Evolutionary conservation across 2,113 vertebrate genomes (phyloP), one percentile per base, ranked within the genome.

Genomic region (Pogona vitticeps): DNA sequence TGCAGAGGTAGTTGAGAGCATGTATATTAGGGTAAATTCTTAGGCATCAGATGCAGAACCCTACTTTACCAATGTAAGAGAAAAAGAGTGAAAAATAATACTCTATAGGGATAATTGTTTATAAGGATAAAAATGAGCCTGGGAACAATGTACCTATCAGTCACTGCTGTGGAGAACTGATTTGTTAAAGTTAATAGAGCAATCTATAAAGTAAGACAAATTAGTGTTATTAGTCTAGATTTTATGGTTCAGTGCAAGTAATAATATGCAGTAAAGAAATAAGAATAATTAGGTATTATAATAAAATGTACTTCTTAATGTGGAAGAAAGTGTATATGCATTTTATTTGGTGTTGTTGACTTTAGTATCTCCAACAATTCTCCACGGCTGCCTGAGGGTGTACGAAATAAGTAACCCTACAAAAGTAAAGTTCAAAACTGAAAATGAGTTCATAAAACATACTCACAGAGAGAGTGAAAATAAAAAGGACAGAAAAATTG

Each of bases 121-220:
- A 81, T 76, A 88, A 59, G 70, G 0, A 4, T 93, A 81, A 84
- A 91, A 86, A 76, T 79, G 28, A 88, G 86, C 71, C 76, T 70
- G 81, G 75, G 83, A 90, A 90, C 86, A 83, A 40, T 38, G 84
- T 0, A 46, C 90, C 91, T 80, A 83, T 93, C 92, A 90, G 81
- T 91, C 90, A 83, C 84, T 36, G 70, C 85, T 88, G 58, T 84
- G 82, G 88, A 87, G 87, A 91, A 89, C 76, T 79, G 84, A 68
- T 86, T 89, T 93, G 82, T 92, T 92, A 92, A 92, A 95, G 92
- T 90, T 90, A 93, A 90, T 78, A 86, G 94, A 89, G 92, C 92
- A 92, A 92, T 94, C 81, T 92, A 91, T 90, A 91, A 94, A 91
- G 89, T 86, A 91, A 93, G 94, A 93, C 91, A 92, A 93, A 92